These are phyloP conservation scores for Ceryle rudis DNA, from an alignment of 2,797 vertebrate genomes.

Conservation along the genomic window DNA sequence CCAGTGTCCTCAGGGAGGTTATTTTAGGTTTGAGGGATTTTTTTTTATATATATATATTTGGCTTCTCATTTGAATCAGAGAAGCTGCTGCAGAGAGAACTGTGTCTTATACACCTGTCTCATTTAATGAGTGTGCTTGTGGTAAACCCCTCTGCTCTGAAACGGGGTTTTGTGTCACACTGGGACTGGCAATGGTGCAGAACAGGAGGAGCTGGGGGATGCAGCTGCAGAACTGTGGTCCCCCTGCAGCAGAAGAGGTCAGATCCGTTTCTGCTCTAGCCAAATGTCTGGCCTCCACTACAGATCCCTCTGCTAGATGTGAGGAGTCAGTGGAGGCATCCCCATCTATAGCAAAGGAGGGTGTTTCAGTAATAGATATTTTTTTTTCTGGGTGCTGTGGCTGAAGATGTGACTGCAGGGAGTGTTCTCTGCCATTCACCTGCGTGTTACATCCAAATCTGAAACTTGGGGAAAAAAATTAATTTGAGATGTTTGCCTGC, in stretches of 20 bases:
- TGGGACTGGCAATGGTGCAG: neutral
- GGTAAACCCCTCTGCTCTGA: neutral
- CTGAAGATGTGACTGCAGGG: neutral
- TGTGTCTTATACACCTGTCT: neutral
- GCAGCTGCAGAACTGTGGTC: rapidly evolving
- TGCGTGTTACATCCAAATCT: neutral
- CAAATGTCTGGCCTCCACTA: neutral
- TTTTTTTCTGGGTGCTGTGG: neutral
- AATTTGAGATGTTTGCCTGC: neutral
- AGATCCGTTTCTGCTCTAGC: neutral
- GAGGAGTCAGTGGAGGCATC: neutral
- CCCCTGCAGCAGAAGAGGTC: neutral
- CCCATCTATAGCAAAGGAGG: neutral
- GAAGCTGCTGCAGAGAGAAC: neutral
- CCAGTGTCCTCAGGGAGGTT: neutral
- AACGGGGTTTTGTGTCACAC: neutral
- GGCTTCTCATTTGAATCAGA: neutral
- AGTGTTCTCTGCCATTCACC: rapidly evolving
- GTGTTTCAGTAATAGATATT: neutral
- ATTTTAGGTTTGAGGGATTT: neutral
- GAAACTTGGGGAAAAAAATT: neutral
- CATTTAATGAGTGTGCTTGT: rapidly evolving
- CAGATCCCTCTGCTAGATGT: rapidly evolving
- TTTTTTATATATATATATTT: no score
- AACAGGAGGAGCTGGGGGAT: neutral